phyloP scores from a whole-genome alignment of 2,888 invertebrate genomes.

The Ganaspis brasiliensis region DNA sequence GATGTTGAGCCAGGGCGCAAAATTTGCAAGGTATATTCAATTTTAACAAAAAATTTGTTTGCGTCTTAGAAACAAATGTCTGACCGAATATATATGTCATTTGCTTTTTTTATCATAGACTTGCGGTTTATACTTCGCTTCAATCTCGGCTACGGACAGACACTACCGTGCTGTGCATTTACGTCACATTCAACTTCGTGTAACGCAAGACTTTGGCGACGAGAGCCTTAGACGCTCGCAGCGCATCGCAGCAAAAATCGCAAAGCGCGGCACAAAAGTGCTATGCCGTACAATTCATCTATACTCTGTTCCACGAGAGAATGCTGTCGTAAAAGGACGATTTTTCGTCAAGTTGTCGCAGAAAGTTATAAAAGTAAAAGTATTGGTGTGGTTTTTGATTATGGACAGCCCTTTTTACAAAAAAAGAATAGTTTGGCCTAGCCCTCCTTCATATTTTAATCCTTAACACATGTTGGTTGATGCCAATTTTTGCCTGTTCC shows the following conservation, averaged over 20 bases:
- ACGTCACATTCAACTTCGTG: not conserved
- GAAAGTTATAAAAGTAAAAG: too few relatives aligned
- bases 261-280: not conserved
- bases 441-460: too few relatives aligned
- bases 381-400: too few relatives aligned
- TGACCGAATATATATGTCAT: not conserved
- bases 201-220: not conserved
- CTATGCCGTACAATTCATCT: constrained; percentile 7
- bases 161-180: not conserved
- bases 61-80: not conserved
- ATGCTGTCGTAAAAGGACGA: too few relatives aligned
- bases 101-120: not conserved
- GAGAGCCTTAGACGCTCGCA: not conserved
- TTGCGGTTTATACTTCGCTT: not conserved
- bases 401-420: too few relatives aligned
- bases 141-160: not conserved
- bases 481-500: too few relatives aligned
- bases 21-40: not conserved
- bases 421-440: too few relatives aligned
- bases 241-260: not conserved
- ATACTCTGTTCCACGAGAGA: too few relatives aligned
- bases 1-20: not conserved
- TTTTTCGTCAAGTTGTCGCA: too few relatives aligned
- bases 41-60: constrained; percentile 1
- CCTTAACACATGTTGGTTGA: too few relatives aligned